Base-by-base conservation (phyloP, 2,797 vertebrate species). In the Sciurus vulgaris region DNA sequence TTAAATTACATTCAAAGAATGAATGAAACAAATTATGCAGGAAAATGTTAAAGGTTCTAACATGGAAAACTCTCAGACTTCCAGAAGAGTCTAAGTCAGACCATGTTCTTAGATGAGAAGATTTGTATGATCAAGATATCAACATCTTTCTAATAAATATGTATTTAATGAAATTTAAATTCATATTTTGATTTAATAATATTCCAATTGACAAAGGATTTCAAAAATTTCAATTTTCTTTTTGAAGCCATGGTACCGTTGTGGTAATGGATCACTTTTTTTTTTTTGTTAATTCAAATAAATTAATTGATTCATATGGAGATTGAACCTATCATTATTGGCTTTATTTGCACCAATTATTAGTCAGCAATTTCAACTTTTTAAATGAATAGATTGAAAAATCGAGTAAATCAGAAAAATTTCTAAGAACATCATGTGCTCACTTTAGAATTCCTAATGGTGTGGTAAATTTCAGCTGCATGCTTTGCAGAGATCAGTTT, bases 401-500 rank as follows among this genome's bases (percentile, higher is more conserved):
- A 86, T 30, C 63, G 20, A 84, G 20, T 22, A 92, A 92, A 65
- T 2, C 24, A 24, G 95, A 92, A 90, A 85, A 2, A 81, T 77
- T 85, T 86, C 41, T 78, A 69, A 56, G 17, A 81, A 67, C 41
- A 63, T 78, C 44, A 35, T 61, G 38, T 77, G 28, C 85, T 86
- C 86, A 85, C 18, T 22, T 94, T 44, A 85, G 33, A 77, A 78
- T 89, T 86, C 38, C 56, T 86, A 73, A 87, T 49, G 20, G 30
- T 24, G 38, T 81, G 76, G 44, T 26, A n/a, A 69, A 86, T 97
- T 94, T 94, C 15, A 96, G 69, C 63, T 96, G 18, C 49, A 41
- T 84, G 26, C 24, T 93, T 93, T 89, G 20, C 91, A 82, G 70
- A 93, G 70, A 85, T 86, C 26, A 86, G 33, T 96, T 97, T 93